phyloP scores from a whole-genome alignment of 1,140 invertebrate genomes.

The Drosophila truncata region DNA sequence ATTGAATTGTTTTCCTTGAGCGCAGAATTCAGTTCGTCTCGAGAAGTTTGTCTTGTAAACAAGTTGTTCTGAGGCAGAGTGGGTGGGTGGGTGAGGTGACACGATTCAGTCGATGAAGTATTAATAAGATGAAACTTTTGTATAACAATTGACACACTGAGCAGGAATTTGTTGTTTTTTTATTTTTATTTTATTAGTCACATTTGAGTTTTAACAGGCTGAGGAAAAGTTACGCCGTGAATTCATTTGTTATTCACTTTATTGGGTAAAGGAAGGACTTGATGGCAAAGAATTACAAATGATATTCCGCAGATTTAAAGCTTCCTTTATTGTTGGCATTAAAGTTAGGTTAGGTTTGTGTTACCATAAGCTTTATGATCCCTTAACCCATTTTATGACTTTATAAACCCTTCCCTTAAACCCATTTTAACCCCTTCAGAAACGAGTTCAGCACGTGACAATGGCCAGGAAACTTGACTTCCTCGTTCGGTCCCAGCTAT shows the following conservation, averaged over 20 bases:
- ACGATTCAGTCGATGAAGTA: slow-evolving; percentile 73
- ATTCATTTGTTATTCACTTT: slow-evolving; percentile 30
- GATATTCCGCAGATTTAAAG: too few species aligned
- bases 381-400: neutral
- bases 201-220: slow-evolving; percentile 58
- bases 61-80: slow-evolving; percentile 47
- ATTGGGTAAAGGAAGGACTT: slow-evolving; percentile 4
- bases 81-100: slow-evolving; percentile 37
- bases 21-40: slow-evolving; percentile 58
- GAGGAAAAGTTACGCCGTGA: slow-evolving; percentile 8
- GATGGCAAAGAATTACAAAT: neutral
- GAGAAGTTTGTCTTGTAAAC: slow-evolving; percentile 65
- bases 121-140: slow-evolving; percentile 66
- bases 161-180: slow-evolving; percentile 19
- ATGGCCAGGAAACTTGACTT: slow-evolving; percentile 71
- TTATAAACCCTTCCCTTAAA: neutral
- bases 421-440: slow-evolving; percentile 26
- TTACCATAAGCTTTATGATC: neutral
- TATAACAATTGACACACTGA: slow-evolving; percentile 24
- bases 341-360: neutral
- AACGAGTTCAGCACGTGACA: slow-evolving; percentile 69
- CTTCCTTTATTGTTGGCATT: neutral
- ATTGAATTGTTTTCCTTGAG: slow-evolving; percentile 77
- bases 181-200: slow-evolving; percentile 48
- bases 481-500: slow-evolving; percentile 36